A percentile compares a stretch with the other conserved stretches of the same genome.
Conservation (phyloP, 2,113 vertebrate genomes). For the Dryoscopus gambensis region DNA sequence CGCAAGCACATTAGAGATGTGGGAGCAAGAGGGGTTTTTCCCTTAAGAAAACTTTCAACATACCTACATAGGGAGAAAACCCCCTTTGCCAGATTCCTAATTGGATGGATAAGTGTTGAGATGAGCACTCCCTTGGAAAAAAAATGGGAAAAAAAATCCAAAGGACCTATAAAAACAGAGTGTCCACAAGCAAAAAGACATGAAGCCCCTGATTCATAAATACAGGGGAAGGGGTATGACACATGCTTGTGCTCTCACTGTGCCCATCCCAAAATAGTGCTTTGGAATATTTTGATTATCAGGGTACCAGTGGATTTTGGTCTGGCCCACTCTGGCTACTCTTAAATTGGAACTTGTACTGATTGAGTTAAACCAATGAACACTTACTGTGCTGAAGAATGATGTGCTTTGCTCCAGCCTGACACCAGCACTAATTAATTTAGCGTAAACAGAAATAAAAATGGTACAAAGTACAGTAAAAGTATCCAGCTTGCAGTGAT, state of each 20-base stretch:
- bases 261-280: background rate
- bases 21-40: background rate
- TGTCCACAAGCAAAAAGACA: background rate
- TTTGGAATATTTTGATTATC: background rate
- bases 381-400: background rate
- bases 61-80: background rate
- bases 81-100: background rate
- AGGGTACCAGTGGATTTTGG: background rate
- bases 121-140: background rate
- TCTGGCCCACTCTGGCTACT: background rate
- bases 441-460: conserved; percentile 40
- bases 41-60: background rate
- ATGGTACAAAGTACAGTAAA: conserved; percentile 3
- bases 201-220: background rate
- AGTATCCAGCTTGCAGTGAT: conserved; percentile 16
- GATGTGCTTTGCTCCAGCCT: background rate
- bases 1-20: background rate
- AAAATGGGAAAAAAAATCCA: background rate
- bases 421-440: background rate
- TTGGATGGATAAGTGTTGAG: background rate
- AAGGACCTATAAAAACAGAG: background rate
- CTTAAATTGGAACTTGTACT: background rate
- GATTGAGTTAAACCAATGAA: background rate
- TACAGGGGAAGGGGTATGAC: accelerated
- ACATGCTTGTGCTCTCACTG: accelerated